phyloP scores from a whole-genome alignment of 2,888 invertebrate species.

The Sepiola atlantica region DNA sequence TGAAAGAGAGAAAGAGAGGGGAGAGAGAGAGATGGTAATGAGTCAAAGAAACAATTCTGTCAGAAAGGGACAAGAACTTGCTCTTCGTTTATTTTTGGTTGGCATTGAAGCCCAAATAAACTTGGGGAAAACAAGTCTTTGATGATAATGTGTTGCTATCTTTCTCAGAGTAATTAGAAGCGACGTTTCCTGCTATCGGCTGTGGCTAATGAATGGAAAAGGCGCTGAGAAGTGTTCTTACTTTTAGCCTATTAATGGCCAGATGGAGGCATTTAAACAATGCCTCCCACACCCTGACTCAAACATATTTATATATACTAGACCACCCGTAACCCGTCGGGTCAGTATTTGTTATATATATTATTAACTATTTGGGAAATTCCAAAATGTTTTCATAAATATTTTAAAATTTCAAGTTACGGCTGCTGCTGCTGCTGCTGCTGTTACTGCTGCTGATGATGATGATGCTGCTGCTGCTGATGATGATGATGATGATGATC shows the following conservation, averaged over 20 bases:
- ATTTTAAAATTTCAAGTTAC: too few relatives aligned
- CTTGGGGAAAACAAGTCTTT: conserved; percentile 37
- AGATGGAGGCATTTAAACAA: neutral
- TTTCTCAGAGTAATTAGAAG: conserved; percentile 34
- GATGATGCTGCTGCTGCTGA: too few relatives aligned
- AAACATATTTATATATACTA: too few relatives aligned
- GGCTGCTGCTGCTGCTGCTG: too few relatives aligned
- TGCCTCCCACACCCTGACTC: too few relatives aligned
- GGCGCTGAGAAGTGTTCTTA: neutral
- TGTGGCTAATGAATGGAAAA: neutral
- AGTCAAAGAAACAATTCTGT: neutral
- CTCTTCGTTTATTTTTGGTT: neutral
- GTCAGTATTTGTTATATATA: too few relatives aligned
- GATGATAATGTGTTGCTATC: conserved; percentile 1
- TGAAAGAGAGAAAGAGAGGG: neutral
- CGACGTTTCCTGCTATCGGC: neutral
- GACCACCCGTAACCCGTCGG: too few relatives aligned
- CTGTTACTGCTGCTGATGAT: too few relatives aligned
- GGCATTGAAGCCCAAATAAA: neutral
- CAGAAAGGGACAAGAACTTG: neutral
- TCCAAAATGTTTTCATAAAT: too few relatives aligned
- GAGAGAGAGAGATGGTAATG: neutral
- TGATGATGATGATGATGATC: too few relatives aligned
- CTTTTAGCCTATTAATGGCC: neutral
- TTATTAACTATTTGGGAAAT: too few relatives aligned